Evolutionary conservation across 2,113 vertebrate genomes (phyloP), one percentile per base, ranked within the genome.

Genomic region (Indicator indicator): DNA sequence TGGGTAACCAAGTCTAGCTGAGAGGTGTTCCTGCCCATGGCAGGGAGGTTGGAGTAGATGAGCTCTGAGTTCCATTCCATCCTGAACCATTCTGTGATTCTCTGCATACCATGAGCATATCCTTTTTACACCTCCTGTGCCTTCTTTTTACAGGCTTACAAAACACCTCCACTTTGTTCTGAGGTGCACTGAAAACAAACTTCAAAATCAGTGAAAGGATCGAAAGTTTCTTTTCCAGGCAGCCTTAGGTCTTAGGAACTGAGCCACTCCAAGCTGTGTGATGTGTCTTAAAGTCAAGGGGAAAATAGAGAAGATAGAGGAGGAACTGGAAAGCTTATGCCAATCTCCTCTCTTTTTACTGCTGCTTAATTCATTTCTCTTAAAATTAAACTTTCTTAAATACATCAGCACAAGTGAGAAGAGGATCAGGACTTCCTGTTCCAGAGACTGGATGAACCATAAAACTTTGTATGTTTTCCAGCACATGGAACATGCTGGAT

Each of bases 341-440:
- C 0, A 74, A 16, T 56, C 17, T 77, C 6, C 16, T 79, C 65
- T 81, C 12, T 52, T 90, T 82, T 86, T 87, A 86, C 69, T 76
- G n/a, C 12, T 40, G 13, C 30, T 64, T 79, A 72, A 75, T 71
- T 82, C 55, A 71, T 62, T 78, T 72, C 17, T 7, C n/a, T 74
- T 90, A 77, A 76, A 93, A 84, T 76, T 75, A 68, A 76, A 50
- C 16, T 87, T 93, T 90, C 46, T 92, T 87, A 62, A 77, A 80
- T 67, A 33, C 12, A 27, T 32, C 50, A 63, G 26, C 23, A 90
- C 4, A 58, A 68, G 5, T 48, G 12, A 77, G 92, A 89, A 85
- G 26, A 75, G 5, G 84, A 86, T 55, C n/a, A 71, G 16, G 14
- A 86, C 20, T 10, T 81, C 42, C 36, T 86, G 18, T 86, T 86